A percentile compares a stretch with the other conserved stretches of the same genome.
phyloP scores from a whole-genome alignment of 23 tunicate species.

The Styela plicata region DNA sequence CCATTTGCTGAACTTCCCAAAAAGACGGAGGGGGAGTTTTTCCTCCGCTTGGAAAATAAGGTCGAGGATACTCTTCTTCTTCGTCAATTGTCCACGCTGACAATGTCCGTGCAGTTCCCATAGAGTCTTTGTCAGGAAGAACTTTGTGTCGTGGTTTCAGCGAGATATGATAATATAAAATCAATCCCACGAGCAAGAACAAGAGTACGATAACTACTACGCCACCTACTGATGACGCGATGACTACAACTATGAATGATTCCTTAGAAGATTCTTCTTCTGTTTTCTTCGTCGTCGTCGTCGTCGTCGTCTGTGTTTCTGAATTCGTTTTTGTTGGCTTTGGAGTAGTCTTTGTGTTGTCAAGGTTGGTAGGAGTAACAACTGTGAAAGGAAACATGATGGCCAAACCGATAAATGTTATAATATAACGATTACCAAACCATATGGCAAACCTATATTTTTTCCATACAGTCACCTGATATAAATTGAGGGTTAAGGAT shows the following conservation, averaged over 20 bases:
- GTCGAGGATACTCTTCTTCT: neutral
- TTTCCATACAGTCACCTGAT: neutral
- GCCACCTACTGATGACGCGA: constrained; percentile 23
- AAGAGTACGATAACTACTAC: neutral
- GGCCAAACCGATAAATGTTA: neutral
- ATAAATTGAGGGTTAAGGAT: too few relatives aligned
- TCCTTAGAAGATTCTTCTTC: neutral
- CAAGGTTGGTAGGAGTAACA: neutral
- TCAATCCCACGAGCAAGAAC: neutral
- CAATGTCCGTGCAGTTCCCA: neutral
- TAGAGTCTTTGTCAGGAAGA: constrained; percentile 1
- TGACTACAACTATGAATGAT: neutral
- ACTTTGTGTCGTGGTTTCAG: constrained; percentile 20
- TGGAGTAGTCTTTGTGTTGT: neutral
- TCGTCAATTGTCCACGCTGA: constrained; percentile 7
- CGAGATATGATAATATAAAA: neutral
- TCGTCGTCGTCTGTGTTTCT: too few relatives aligned
- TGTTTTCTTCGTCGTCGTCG: neutral
- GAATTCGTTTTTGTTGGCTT: too few relatives aligned
- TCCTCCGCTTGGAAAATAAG: neutral
- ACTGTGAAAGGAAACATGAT: neutral
- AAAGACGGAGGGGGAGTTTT: constrained; percentile 24
- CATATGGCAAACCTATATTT: too few relatives aligned
- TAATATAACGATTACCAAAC: too few relatives aligned
- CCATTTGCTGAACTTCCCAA: constrained; percentile 9